These are phyloP conservation scores for Sphaerophoria rueppellii DNA, from an alignment of 2,888 invertebrate species.

Conservation along the genomic window DNA sequence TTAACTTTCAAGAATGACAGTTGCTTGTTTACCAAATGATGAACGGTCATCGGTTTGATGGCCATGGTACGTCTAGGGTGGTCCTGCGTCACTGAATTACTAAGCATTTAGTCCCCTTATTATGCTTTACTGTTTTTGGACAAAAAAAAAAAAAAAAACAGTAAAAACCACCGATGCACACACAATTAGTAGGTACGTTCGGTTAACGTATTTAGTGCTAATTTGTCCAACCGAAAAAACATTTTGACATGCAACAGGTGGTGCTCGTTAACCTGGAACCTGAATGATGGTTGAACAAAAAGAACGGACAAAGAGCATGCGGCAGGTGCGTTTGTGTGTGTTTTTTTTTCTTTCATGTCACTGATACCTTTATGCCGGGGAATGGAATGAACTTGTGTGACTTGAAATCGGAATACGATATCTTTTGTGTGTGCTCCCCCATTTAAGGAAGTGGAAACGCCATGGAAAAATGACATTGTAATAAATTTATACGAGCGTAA, in stretches of 20 bases:
- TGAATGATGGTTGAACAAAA: not conserved
- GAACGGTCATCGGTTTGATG: conserved; percentile 11
- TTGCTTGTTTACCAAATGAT: conserved; percentile 46
- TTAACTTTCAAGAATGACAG: conserved; percentile 55
- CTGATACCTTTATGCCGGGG: not conserved
- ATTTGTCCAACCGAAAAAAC: conserved; percentile 52
- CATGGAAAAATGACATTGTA: conserved; percentile 61
- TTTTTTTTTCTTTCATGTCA: not conserved
- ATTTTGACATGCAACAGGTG: conserved; percentile 66
- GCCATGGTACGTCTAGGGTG: conserved; percentile 44
- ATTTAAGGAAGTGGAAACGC: conserved; percentile 66
- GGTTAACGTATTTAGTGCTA: conserved; percentile 57
- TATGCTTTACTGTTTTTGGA: not conserved
- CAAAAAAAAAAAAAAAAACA: not conserved
- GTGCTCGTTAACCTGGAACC: conserved; percentile 35
- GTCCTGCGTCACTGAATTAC: conserved; percentile 27
- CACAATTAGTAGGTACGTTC: conserved; percentile 51
- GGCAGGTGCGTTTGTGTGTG: conserved; percentile 53
- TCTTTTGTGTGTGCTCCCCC: conserved; percentile 47
- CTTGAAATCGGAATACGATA: conserved; percentile 55
- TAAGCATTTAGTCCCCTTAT: conserved; percentile 18
- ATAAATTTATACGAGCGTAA: conserved; percentile 67
- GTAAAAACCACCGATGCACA: conserved; percentile 27
- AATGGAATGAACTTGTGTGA: conserved; percentile 34
- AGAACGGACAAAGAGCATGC: conserved; percentile 42